These are phyloP conservation scores for Paramisgurnus dabryanus DNA, from an alignment of 2,113 vertebrate species.

Conservation along the genomic window DNA sequence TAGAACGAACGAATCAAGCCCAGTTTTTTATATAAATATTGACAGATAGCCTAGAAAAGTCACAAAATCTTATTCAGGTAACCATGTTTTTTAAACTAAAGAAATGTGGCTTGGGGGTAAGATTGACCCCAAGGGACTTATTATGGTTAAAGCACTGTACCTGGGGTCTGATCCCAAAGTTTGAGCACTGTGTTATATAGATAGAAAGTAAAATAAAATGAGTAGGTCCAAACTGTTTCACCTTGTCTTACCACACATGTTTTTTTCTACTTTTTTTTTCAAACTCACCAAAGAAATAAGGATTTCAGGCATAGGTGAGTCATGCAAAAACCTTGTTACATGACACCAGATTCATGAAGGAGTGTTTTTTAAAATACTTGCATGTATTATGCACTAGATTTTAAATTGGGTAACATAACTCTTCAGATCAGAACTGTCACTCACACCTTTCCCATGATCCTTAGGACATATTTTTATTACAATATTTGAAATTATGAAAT, in stretches of 20 bases:
- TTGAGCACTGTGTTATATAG: neutral
- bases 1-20: too few relatives aligned
- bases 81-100: neutral
- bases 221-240: neutral
- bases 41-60: too few relatives aligned
- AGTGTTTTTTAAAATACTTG: neutral
- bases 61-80: too few relatives aligned
- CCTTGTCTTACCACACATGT: slow-evolving; percentile 8
- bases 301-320: slow-evolving; percentile 99
- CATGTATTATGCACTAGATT: neutral
- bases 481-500: slow-evolving; percentile 1
- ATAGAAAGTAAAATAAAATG: neutral
- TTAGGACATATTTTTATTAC: neutral
- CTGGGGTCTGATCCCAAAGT: neutral
- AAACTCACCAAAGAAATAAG: slow-evolving; percentile 93
- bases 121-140: too few relatives aligned
- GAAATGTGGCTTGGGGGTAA: too few relatives aligned
- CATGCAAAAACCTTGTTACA: neutral
- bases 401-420: neutral
- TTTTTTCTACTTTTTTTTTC: slow-evolving; percentile 56
- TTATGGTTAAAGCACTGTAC: neutral
- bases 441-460: neutral
- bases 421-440: neutral
- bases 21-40: too few relatives aligned
- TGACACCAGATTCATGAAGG: too few relatives aligned